A percentile compares a stretch with the other conserved stretches of the same genome.
These are phyloP conservation scores for Cairina moschata DNA, from an alignment of 2,113 vertebrate genomes.

Conservation along the genomic window DNA sequence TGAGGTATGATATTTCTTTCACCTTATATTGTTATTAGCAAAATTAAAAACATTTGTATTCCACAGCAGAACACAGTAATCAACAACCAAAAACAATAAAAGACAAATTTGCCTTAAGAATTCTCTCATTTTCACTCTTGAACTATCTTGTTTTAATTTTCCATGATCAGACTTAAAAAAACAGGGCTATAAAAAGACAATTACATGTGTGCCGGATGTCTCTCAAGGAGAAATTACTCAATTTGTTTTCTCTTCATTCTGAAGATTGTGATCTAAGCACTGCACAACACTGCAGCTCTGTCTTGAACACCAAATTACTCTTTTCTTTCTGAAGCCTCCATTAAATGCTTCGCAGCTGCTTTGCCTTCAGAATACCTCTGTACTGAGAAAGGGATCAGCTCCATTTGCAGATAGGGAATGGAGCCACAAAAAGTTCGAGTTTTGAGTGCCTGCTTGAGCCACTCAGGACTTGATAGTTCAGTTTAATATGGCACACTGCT, in stretches of 20 bases:
- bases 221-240: neutral
- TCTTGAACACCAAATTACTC: neutral
- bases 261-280: neutral
- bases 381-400: neutral
- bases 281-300: neutral
- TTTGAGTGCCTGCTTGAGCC: neutral
- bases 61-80: neutral
- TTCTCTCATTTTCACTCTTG: neutral
- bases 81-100: neutral
- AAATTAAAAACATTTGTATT: neutral
- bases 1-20: neutral
- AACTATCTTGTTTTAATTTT: neutral
- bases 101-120: neutral
- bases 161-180: neutral
- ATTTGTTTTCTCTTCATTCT: neutral
- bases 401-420: neutral
- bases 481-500: neutral
- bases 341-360: neutral
- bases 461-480: neutral
- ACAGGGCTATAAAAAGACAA: neutral
- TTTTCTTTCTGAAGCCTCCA: neutral
- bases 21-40: neutral
- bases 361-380: neutral
- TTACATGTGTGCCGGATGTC: neutral
- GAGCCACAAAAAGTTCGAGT: neutral